phyloP scores from a whole-genome alignment of 2,797 vertebrate species.

The Acipenser oxyrinchus region DNA sequence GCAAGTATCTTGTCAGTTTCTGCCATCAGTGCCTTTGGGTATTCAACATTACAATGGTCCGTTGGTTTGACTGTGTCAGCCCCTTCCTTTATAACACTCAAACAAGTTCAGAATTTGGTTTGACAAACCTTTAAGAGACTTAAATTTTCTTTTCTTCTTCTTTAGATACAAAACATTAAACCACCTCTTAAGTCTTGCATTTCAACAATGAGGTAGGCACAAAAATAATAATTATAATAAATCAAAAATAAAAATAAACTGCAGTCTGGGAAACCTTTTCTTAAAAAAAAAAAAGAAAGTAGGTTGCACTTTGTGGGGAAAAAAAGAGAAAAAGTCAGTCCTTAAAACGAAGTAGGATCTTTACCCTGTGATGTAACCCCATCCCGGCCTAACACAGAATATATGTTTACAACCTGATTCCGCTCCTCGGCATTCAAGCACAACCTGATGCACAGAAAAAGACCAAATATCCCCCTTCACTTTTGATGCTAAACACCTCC shows the following conservation, averaged over 20 bases:
- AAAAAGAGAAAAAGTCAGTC: slow-evolving; percentile 51
- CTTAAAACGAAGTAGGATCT: slow-evolving; percentile 31
- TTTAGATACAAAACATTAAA: slow-evolving; percentile 43
- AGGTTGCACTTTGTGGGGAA: slow-evolving; percentile 57
- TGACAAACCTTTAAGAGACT: slow-evolving; percentile 53
- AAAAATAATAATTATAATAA: slow-evolving; percentile 33
- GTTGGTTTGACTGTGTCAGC: slow-evolving; percentile 7
- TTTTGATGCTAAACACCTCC: neutral
- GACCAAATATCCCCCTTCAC: slow-evolving; percentile 24
- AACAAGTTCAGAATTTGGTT: slow-evolving; percentile 57
- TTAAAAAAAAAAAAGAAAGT: slow-evolving; percentile 24
- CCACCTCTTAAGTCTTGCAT: slow-evolving; percentile 69
- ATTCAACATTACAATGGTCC: slow-evolving; percentile 29
- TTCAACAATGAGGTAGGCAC: slow-evolving; percentile 73
- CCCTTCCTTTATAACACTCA: slow-evolving; percentile 40
- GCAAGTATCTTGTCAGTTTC: slow-evolving; percentile 28
- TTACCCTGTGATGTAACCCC: slow-evolving; percentile 64
- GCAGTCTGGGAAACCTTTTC: slow-evolving; percentile 39
- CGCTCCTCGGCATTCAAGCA: slow-evolving; percentile 56
- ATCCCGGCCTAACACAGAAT: slow-evolving; percentile 55
- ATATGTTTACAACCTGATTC: slow-evolving; percentile 28
- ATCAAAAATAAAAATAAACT: slow-evolving; percentile 45
- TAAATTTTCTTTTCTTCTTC: slow-evolving; percentile 46
- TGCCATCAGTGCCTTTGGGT: slow-evolving; percentile 31
- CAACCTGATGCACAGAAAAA: slow-evolving; percentile 63